A percentile compares a stretch with the other conserved stretches of the same genome.
These are phyloP conservation scores for Amblyteles armatorius DNA, from an alignment of 2,888 invertebrate genomes.

Conservation along the genomic window DNA sequence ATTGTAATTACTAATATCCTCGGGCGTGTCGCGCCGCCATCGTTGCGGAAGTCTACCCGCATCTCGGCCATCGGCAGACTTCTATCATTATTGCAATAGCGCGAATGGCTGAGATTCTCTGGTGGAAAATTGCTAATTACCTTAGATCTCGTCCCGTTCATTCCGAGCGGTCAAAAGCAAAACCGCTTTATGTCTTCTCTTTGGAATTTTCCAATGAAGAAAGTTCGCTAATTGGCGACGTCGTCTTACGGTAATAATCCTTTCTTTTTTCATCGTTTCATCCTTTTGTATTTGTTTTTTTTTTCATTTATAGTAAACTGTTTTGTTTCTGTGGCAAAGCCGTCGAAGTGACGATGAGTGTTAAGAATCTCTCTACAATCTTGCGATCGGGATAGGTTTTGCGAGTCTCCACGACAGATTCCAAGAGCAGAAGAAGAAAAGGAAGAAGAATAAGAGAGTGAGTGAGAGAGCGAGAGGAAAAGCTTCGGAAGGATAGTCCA, in stretches of 20 bases:
- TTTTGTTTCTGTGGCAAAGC: not conserved
- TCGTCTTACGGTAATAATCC: not conserved
- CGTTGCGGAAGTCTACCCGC: not conserved
- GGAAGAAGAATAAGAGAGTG: slow-evolving; percentile 14
- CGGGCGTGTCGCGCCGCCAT: not conserved
- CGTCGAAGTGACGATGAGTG: not conserved
- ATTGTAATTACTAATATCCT: not conserved
- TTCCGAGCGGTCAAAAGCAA: not conserved
- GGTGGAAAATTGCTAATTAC: not conserved
- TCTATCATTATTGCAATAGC: not conserved
- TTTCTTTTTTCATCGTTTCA: not conserved
- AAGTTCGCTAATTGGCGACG: not conserved
- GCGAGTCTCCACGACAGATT: slow-evolving; percentile 16
- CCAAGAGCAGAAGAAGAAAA: not conserved
- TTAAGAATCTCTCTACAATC: slow-evolving; percentile 35
- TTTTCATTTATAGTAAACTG: not conserved
- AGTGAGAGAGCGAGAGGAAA: not conserved
- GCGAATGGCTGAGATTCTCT: not conserved
- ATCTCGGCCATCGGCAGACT: slow-evolving; percentile 4
- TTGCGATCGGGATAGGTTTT: slow-evolving; percentile 9
- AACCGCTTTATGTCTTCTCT: not conserved
- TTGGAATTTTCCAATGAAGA: not conserved
- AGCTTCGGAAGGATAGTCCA: not conserved
- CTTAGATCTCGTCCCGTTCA: not conserved
- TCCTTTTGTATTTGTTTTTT: not conserved